A percentile compares a stretch with the other conserved stretches of the same genome.
Conservation (phyloP, 1,140 invertebrate genomes). For the Drosophila funebris region DNA sequence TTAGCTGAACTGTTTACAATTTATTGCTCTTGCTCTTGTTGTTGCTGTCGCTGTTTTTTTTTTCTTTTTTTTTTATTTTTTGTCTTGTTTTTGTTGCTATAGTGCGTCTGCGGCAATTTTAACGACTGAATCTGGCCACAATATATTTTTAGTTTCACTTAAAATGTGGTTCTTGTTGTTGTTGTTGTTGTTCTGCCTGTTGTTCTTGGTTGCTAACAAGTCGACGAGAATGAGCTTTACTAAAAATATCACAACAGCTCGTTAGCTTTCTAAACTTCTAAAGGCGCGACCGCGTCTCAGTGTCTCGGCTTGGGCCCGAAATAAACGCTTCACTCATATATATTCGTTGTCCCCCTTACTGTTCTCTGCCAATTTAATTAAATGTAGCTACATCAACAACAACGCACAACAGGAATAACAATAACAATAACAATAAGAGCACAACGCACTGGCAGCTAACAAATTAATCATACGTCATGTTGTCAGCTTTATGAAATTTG, state of each 20-base stretch:
- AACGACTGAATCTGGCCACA: slow-evolving; percentile 31
- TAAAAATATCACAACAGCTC: slow-evolving; percentile 48
- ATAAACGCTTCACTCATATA: slow-evolving; percentile 54
- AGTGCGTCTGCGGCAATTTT: slow-evolving; percentile 30
- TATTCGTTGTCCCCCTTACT: slow-evolving; percentile 17
- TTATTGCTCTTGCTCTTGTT: slow-evolving; percentile 5
- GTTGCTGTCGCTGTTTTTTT: background rate
- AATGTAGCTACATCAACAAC: slow-evolving; percentile 36
- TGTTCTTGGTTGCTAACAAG: slow-evolving; percentile 6
- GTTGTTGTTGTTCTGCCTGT: background rate
- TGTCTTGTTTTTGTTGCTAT: slow-evolving; percentile 13
- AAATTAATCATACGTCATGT: slow-evolving; percentile 78
- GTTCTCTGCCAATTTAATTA: slow-evolving; percentile 62
- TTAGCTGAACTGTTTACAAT: background rate
- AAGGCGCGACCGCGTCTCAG: slow-evolving; percentile 3
- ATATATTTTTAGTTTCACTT: slow-evolving; percentile 74
- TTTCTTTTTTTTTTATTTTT: background rate
- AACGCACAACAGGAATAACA: slow-evolving; percentile 1
- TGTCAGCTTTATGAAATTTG: slow-evolving; percentile 71
- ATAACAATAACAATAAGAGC: slow-evolving; percentile 6
- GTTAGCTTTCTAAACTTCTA: slow-evolving; percentile 4
- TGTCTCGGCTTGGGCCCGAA: slow-evolving; percentile 29
- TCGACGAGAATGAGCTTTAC: slow-evolving; percentile 27
- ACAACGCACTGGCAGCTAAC: slow-evolving; percentile 16
- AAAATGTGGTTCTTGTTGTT: slow-evolving; percentile 22